phyloP scores from a whole-genome alignment of 2,888 invertebrate genomes.

The Trissoscelio sp. region DNA sequence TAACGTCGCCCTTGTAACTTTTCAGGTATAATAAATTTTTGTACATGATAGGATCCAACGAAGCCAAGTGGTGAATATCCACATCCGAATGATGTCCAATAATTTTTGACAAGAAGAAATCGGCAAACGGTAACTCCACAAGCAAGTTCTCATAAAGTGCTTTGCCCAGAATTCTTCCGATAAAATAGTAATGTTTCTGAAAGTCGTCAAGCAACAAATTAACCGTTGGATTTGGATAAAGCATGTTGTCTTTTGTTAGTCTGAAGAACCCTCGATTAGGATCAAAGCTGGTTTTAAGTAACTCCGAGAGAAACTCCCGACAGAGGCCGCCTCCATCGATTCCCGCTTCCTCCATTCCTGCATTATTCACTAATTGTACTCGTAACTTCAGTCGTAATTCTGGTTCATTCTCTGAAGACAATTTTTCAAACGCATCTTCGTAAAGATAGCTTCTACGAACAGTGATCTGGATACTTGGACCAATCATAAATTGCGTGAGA shows the following conservation, averaged over 20 bases:
- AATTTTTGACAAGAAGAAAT: conserved; percentile 96
- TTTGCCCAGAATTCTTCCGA: conserved; percentile 93
- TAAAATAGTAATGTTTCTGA: conserved; percentile 95
- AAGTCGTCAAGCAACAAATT: conserved; percentile 93
- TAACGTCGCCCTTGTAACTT: conserved; percentile 93
- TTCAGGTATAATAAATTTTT: conserved; percentile 94
- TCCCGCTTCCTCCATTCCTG: conserved; percentile 97
- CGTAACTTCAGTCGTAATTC: conserved; percentile 93
- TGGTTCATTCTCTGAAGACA: conserved; percentile 95
- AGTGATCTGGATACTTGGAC: conserved; percentile 90
- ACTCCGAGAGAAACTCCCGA: conserved; percentile 96
- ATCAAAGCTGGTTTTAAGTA: conserved; percentile 97
- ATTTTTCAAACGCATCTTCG: conserved; percentile 98
- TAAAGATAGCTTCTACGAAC: conserved; percentile 97
- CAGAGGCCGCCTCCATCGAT: conserved; percentile 99
- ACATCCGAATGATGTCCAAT: conserved; percentile 91
- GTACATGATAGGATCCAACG: conserved; percentile 96
- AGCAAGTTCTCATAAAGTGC: conserved; percentile 97
- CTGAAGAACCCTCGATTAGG: conserved; percentile 97
- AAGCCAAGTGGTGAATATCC: conserved; percentile 96
- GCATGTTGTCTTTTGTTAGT: conserved; percentile 94
- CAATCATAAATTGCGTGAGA: conserved; percentile 89
- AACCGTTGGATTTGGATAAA: conserved; percentile 98
- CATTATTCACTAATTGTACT: conserved; percentile 94
- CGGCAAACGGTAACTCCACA: conserved; percentile 97